Evolutionary conservation across 2,888 invertebrate species (phyloP), one percentile per base, ranked within the genome.

Genomic region (Nipponacmea schrenckii): DNA sequence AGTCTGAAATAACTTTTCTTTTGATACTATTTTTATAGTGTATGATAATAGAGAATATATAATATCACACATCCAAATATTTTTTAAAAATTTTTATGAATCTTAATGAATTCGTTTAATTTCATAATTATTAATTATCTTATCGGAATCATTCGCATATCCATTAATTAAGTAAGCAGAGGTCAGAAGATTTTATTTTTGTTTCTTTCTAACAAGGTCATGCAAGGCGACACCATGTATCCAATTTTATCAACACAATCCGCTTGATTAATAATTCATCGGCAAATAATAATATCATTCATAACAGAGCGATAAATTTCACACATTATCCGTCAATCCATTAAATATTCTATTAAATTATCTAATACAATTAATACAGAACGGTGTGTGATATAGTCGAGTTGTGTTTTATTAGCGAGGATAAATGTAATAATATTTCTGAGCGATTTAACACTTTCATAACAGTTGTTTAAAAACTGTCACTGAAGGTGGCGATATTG

Each of bases 321-420:
- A 20, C 56, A 24, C 56, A 24, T 56, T 56, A 56, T 24, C 56
- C 20, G 24, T 56, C 24, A 56, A 56, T 56, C 20, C 56, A 56
- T 56, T 56, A 56, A 56, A 24, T 24, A 56, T 24, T 24, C 56
- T 56, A 56, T 56, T 56, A 24, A 56, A 56, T 56, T 56, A 56
- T 56, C 56, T 56, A 56, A 56, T 56, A 20, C 56, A 39, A 2
- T 39, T 39, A 39, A 39, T 39, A 39, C 39, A 39, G 10, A 5
- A 39, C 39, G 8, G 39, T 39, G 39, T 39, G 39, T 39, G 39
- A 8, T 39, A 39, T 10, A 8, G 10, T 1, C 39, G 1, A 10
- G 39, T 10, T 7, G 39, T 39, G 39, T 39, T 39, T 39, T 39
- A 39, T 39, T 39, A 39, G 39, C 39, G 39, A 10, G 39, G 10